A percentile compares a stretch with the other conserved stretches of the same genome.
Evolutionary conservation across 2,797 vertebrate genomes (phyloP).

Genomic region (Scarus forsteni): DNA sequence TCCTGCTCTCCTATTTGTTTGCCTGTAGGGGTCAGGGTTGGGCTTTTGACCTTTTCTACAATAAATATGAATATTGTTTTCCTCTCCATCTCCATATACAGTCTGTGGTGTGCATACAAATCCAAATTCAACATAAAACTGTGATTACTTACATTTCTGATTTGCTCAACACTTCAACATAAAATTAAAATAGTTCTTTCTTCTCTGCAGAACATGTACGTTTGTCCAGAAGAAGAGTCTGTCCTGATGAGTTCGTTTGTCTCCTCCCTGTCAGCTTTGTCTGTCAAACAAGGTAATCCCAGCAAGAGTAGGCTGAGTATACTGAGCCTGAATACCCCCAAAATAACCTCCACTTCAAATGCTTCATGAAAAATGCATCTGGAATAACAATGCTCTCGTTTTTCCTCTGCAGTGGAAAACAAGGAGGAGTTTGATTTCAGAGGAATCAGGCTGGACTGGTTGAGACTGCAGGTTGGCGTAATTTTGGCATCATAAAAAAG

Average conservation of each 20-base stretch:
- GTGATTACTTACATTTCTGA: too few relatives aligned
- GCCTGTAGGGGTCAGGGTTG: too few relatives aligned
- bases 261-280: conserved; percentile 88
- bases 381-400: not conserved
- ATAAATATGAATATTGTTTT: too few relatives aligned
- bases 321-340: not conserved
- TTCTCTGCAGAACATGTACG: conserved; percentile 87
- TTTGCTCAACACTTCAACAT: too few relatives aligned
- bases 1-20: too few relatives aligned
- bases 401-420: conserved; percentile 83
- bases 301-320: not conserved
- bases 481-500: not conserved
- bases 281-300: conserved; percentile 89
- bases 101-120: too few relatives aligned
- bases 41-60: too few relatives aligned
- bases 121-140: too few relatives aligned
- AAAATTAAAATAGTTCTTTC: not conserved
- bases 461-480: conserved; percentile 89
- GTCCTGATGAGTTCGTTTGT: conserved; percentile 93
- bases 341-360: not conserved
- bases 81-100: too few relatives aligned
- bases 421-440: conserved; percentile 90
- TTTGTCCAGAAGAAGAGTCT: conserved; percentile 96
- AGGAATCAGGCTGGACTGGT: conserved; percentile 92
- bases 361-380: not conserved